Base-by-base conservation (phyloP, 2,113 vertebrate genomes). In the Myrmecobius fasciatus region DNA sequence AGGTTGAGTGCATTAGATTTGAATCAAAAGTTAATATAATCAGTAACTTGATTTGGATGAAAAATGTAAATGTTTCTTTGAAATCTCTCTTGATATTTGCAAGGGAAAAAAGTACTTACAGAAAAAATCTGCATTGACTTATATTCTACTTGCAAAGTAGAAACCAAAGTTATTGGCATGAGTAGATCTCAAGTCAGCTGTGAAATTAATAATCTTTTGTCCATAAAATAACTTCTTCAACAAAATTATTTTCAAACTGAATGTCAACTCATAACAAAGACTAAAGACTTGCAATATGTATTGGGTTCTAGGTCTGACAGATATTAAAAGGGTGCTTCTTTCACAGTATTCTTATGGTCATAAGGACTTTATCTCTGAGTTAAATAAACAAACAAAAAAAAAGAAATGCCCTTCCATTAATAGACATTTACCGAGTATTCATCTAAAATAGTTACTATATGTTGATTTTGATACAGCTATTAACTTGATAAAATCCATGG, bases 181-280 rank as follows among this genome's bases (percentile, higher is more conserved):
- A 95, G 95, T 91, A 96, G 96, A 92, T 96, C 89, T 96, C 97
- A 96, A 96, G 96, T 96, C 97, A 94, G 49, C 97, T 97, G 96
- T 97, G 97, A 98, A 97, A 97, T 97, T 97, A 91, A 97, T 95
- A 91, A 96, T 96, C 95, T 96, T 96, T 97, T 97, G 90, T 95
- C 95, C 93, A 96, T 95, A 96, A 97, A 96, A 95, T 94, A 97
- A 53, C 52, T 97, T 97, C 94, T 96, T 89, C 36, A 93, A 96
- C 51, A 96, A 90, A 95, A 95, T 97, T 95, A 97, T 91, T 96
- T 98, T 91, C 95, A 91, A 95, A 28, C 91, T 96, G 75, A 17
- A 2, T 92, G 47, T 94, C 95, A 97, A 52, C 92, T 89, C 96
- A 7, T n/a, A 89, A 10, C 88, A 89, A 94, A 96, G 91, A 96